phyloP scores from a whole-genome alignment of 1,140 invertebrate genomes.

The Dinothrombium tinctorium region DNA sequence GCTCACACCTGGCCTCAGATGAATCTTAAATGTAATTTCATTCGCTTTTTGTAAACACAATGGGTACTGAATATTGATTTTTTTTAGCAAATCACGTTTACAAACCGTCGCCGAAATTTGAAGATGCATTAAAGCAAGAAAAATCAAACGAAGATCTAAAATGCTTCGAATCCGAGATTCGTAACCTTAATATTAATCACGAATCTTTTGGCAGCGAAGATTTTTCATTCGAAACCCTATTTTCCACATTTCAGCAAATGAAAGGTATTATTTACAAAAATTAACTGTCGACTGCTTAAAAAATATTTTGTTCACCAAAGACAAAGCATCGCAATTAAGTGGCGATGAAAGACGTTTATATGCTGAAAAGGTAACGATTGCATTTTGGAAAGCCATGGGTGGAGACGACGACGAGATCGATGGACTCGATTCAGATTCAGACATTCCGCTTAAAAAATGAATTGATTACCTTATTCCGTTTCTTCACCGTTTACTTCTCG shows the following conservation, averaged over 20 bases:
- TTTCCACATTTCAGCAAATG: too few relatives aligned
- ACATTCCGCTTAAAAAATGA: too few relatives aligned
- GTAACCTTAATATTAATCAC: too few relatives aligned
- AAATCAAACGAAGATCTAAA: not conserved
- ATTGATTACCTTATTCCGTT: too few relatives aligned
- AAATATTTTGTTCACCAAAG: too few relatives aligned
- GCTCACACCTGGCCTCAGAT: slow-evolving; percentile 52
- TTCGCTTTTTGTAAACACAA: not conserved
- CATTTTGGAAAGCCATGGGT: slow-evolving; percentile 51
- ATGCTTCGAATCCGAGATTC: too few relatives aligned
- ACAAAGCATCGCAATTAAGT: slow-evolving; percentile 35
- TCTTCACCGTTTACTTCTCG: too few relatives aligned
- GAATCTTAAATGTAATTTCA: slow-evolving; percentile 31
- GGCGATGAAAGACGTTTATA: slow-evolving; percentile 36
- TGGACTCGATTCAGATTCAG: slow-evolving; percentile 19
- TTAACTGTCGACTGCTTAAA: not conserved
- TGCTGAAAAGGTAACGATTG: slow-evolving; percentile 43
- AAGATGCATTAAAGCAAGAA: slow-evolving; percentile 6
- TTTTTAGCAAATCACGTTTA: not conserved
- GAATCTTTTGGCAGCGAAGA: too few relatives aligned
- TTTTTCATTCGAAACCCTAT: too few relatives aligned
- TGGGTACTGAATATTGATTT: not conserved
- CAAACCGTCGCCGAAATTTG: slow-evolving; percentile 5
- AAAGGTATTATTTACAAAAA: too few relatives aligned
- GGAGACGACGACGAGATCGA: slow-evolving; percentile 43